Conservation (phyloP, 2,888 invertebrate species). For the Thecocarcelia acutangulata region DNA sequence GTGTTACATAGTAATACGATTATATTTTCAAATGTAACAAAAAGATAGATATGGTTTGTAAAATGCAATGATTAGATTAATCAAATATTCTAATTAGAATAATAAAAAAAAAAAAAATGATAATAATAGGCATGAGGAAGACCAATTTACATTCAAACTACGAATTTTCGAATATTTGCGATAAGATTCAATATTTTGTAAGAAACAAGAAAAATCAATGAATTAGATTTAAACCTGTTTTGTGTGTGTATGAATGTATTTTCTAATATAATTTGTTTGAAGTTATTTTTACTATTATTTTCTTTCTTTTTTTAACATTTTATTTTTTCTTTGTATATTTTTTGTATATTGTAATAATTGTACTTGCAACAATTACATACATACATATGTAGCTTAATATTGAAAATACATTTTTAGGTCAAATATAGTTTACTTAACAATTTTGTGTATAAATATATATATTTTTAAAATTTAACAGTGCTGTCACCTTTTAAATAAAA, state of each 20-base stretch:
- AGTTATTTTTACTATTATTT: neutral
- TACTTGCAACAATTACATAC: constrained; percentile 2
- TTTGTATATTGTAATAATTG: constrained; percentile 14
- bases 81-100: too few species aligned
- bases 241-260: constrained; percentile 18
- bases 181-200: too few species aligned
- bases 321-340: constrained; percentile 30
- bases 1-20: too few species aligned
- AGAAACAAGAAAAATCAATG: constrained; percentile 52
- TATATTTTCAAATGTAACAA: too few species aligned
- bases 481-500: constrained; percentile 70
- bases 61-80: too few species aligned
- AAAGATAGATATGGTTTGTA: too few species aligned
- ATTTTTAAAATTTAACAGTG: constrained; percentile 67
- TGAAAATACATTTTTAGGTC: constrained; percentile 15
- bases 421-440: constrained; percentile 16
- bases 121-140: too few species aligned
- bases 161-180: too few species aligned
- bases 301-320: constrained; percentile 17
- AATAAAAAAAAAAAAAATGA: too few species aligned
- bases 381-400: too few species aligned
- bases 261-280: constrained; percentile 37
- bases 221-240: neutral
- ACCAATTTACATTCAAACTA: too few species aligned
- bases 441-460: neutral